A percentile compares a stretch with the other conserved stretches of the same genome.
These are phyloP conservation scores for Tortricodes alternella DNA, from an alignment of 2,888 invertebrate species.

Conservation along the genomic window DNA sequence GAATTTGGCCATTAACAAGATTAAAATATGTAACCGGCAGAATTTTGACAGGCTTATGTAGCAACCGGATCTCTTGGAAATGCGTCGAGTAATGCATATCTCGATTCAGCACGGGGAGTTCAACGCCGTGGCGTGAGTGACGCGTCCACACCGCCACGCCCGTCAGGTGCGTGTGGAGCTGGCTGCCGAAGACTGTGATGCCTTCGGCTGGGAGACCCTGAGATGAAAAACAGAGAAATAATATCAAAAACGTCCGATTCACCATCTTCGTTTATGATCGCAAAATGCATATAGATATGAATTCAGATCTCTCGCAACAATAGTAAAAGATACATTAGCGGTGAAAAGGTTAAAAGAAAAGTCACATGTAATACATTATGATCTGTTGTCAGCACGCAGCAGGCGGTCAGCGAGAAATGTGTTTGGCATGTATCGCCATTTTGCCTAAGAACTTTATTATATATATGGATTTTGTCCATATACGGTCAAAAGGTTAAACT, in stretches of 20 bases:
- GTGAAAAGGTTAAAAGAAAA: too few relatives aligned
- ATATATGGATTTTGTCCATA: not conserved
- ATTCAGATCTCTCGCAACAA: too few relatives aligned
- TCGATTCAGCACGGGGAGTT: constrained; percentile 92
- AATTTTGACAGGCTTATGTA: constrained; percentile 90
- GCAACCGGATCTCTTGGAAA: constrained; percentile 97
- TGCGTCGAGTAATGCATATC: constrained; percentile 98
- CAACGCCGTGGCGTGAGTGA: constrained; percentile 91
- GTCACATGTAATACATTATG: too few relatives aligned
- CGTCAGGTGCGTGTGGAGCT: constrained; percentile 97
- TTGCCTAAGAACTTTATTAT: not conserved
- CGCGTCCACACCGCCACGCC: constrained; percentile 93
- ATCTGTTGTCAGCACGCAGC: too few relatives aligned
- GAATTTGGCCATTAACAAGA: too few relatives aligned
- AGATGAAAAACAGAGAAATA: constrained; percentile 42
- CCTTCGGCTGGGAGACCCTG: constrained; percentile 91
- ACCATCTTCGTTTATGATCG: too few relatives aligned
- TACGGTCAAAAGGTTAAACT: not conserved
- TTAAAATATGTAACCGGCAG: constrained; percentile 86
- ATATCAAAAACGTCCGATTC: too few relatives aligned
- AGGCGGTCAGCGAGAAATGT: not conserved
- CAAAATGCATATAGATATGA: too few relatives aligned
- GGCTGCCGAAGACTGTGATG: constrained; percentile 96
- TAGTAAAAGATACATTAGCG: too few relatives aligned
- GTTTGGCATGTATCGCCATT: not conserved